phyloP scores from a whole-genome alignment of 1,140 invertebrate species.

The Anadara kagoshimensis region DNA sequence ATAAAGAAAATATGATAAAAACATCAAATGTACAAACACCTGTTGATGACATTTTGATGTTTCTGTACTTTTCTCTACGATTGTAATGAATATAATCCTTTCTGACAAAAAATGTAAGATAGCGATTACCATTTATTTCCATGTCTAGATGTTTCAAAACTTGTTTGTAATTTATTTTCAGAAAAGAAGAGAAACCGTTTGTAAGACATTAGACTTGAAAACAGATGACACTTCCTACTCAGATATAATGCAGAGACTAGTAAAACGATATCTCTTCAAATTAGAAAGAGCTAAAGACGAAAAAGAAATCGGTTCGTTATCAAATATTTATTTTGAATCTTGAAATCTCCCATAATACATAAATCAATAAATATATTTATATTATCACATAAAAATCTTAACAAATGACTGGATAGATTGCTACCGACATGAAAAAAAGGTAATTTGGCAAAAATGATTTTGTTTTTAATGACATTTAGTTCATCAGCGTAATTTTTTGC shows the following conservation, averaged over 20 bases:
- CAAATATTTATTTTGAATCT: too few relatives aligned
- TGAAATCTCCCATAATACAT: too few relatives aligned
- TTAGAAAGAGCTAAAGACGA: slow-evolving; percentile 71
- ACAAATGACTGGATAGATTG: too few relatives aligned
- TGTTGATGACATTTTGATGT: background rate
- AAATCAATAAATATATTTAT: too few relatives aligned
- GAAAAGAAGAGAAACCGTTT: slow-evolving; percentile 70
- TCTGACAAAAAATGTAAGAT: background rate
- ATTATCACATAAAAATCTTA: too few relatives aligned
- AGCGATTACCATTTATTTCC: too few relatives aligned
- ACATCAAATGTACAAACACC: too few relatives aligned
- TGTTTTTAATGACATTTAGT: too few relatives aligned
- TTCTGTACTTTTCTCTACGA: background rate
- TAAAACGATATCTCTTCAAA: slow-evolving; percentile 72
- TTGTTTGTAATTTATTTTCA: slow-evolving; percentile 26
- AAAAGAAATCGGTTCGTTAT: slow-evolving; percentile 56
- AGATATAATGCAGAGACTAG: slow-evolving; percentile 72
- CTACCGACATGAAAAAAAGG: too few relatives aligned
- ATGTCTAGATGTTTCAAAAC: background rate
- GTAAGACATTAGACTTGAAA: slow-evolving; percentile 69
- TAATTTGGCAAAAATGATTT: too few relatives aligned
- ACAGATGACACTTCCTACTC: slow-evolving; percentile 69
- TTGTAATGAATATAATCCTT: background rate
- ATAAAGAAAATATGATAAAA: too few relatives aligned
- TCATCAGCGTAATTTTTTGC: too few relatives aligned